A percentile compares a stretch with the other conserved stretches of the same genome.
Evolutionary conservation across 2,797 vertebrate genomes (phyloP).

Genomic region (Sebastes nivosus): DNA sequence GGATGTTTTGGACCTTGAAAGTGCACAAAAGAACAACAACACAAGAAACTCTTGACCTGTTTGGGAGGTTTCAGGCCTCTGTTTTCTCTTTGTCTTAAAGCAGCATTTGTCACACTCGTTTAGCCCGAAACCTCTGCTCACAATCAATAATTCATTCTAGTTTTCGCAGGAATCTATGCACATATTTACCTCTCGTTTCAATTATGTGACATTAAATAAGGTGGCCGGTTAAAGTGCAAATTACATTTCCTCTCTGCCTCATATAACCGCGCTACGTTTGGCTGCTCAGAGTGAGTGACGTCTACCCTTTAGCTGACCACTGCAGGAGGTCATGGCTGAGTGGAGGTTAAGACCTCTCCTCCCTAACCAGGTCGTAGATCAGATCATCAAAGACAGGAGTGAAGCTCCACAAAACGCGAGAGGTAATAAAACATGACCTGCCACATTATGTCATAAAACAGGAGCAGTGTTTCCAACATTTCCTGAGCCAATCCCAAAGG

Average conservation of each 20-base stretch:
- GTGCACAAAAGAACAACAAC: slow-evolving; percentile 68
- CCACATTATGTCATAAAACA: slow-evolving; percentile 63
- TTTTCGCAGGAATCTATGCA: neutral
- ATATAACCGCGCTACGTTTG: slow-evolving; percentile 36
- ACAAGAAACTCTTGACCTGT: slow-evolving; percentile 67
- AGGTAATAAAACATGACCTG: slow-evolving; percentile 73
- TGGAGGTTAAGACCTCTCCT: slow-evolving; percentile 58
- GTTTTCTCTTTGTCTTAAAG: slow-evolving; percentile 39
- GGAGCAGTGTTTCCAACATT: slow-evolving; percentile 44
- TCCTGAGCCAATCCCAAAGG: slow-evolving; percentile 34
- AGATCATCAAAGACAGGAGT: slow-evolving; percentile 72
- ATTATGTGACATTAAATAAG: neutral
- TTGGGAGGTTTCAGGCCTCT: slow-evolving; percentile 34
- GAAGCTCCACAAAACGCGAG: slow-evolving; percentile 25
- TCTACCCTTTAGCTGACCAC: slow-evolving; percentile 72
- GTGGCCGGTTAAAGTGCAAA: neutral
- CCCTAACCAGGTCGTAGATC: slow-evolving; percentile 65
- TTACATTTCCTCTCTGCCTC: slow-evolving; percentile 8
- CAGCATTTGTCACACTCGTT: slow-evolving; percentile 33
- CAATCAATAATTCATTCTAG: slow-evolving; percentile 9
- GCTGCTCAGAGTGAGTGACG: slow-evolving; percentile 57
- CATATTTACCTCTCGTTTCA: slow-evolving; percentile 12
- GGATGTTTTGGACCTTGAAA: slow-evolving; percentile 81
- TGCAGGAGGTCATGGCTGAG: slow-evolving; percentile 62
- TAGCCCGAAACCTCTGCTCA: slow-evolving; percentile 20